phyloP scores from a whole-genome alignment of 2,797 vertebrate species.

The Halcyon leucocephala region DNA sequence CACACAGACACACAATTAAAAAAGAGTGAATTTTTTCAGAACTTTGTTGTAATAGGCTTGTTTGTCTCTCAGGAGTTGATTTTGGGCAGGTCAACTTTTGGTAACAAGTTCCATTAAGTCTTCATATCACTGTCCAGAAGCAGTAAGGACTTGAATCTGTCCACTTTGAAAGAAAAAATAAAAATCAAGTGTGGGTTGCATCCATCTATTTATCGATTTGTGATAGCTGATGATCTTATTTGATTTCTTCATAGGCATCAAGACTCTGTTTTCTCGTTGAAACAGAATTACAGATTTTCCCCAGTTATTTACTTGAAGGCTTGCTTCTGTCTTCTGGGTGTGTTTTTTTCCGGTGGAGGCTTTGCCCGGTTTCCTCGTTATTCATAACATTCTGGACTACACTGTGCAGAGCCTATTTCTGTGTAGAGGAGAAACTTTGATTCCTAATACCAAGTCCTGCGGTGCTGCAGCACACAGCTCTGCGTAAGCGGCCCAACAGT shows the following conservation, averaged over 20 bases:
- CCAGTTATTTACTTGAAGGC: background rate
- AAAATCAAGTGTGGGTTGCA: background rate
- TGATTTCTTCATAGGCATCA: background rate
- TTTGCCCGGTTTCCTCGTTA: background rate
- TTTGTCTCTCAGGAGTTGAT: background rate
- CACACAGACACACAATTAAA: no score
- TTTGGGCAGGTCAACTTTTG: background rate
- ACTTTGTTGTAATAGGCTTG: background rate
- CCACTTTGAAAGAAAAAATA: background rate
- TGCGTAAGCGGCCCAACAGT: rapidly evolving
- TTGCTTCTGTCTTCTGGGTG: background rate
- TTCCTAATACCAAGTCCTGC: background rate
- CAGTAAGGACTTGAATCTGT: background rate
- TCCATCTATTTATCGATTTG: background rate
- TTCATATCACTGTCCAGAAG: background rate
- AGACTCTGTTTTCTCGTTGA: background rate
- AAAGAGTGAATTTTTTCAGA: background rate
- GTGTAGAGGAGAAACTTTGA: background rate
- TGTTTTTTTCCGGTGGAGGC: background rate
- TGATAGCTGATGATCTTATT: background rate
- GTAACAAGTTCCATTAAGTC: background rate
- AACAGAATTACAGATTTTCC: background rate
- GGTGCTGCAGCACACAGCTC: background rate
- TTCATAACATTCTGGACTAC: background rate
- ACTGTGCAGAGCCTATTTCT: background rate